Base-by-base conservation (phyloP, 2,888 invertebrate species). In the Aporophyla lueneburgensis region DNA sequence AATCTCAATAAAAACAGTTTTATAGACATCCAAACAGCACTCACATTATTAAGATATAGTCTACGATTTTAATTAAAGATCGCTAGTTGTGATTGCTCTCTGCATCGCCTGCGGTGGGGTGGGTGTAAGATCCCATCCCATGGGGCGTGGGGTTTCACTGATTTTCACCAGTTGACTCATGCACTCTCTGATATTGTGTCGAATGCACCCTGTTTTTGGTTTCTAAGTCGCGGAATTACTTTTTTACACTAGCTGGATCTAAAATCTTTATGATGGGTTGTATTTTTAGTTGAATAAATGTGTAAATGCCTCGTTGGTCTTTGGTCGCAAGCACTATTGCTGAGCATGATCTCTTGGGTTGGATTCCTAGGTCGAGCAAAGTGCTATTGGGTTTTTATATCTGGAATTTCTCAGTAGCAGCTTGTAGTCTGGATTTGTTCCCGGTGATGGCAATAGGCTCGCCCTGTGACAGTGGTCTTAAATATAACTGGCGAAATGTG, bases 41-140 rank as follows among this genome's bases (percentile, higher is more conserved):
- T 19, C 21, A n/a, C 71, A 68, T 81, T 80, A 74, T 71, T 79
- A 76, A 68, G 71, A 81, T 79, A 71, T 67, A 74, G 70, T 71
- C 69, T 75, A 70, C 66, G 80, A 84, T 89, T 91, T 89, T 91
- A 91, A 91, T 91, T 91, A 91, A 78, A 91, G 90, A 91, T 91
- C 78, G 86, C 79, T 82, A 76, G 78, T 76, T 84, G 63, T 72
- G 81, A 88, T 82, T 87, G 84, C 87, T 81, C 53, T 58, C 75
- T 81, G 78, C 76, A 74, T 80, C 79, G 85, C 77, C 76, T 78
- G 81, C 83, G 80, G 80, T 81, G 81, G 89, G 91, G 87, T 73
- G 86, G 80, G 78, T 76, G 72, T 74, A 78, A 76, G 82, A 78
- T 77, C 80, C 61, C 59, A 66, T 88, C 90, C 89, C 88, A 73